Evolutionary conservation across 2,888 invertebrate genomes (phyloP).

Genomic region (Drosophila lutescens): DNA sequence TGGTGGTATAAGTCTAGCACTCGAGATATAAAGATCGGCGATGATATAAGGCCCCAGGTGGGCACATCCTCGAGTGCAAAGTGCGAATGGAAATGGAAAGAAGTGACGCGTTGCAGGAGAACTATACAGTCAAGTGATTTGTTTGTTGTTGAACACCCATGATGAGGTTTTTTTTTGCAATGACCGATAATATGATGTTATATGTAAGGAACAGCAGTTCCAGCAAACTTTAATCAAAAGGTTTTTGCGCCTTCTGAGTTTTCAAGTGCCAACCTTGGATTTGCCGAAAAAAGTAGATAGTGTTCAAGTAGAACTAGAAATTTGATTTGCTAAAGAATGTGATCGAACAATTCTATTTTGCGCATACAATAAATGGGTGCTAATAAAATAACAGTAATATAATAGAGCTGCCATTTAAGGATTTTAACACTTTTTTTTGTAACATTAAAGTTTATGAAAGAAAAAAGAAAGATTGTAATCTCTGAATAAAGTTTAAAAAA

Average conservation of each 20-base stretch:
- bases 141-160: slow-evolving; percentile 5
- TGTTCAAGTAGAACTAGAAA: background rate
- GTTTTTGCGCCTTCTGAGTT: background rate
- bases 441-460: too few species aligned
- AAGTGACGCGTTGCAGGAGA: background rate
- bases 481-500: too few species aligned
- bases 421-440: too few species aligned
- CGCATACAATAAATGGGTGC: background rate
- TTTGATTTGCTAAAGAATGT: background rate
- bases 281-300: background rate
- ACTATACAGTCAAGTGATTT: slow-evolving; percentile 9
- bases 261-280: slow-evolving; percentile 2
- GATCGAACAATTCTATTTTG: background rate
- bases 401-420: background rate
- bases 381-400: background rate
- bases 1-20: slow-evolving; percentile 10
- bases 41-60: slow-evolving; percentile 23
- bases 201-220: too few species aligned
- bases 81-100: background rate
- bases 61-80: slow-evolving; percentile 11
- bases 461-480: too few species aligned
- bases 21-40: slow-evolving; percentile 14
- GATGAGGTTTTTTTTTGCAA: background rate
- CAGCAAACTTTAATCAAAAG: background rate
- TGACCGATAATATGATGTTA: slow-evolving; percentile 7